Evolutionary conservation across 1,140 invertebrate species (phyloP).

Genomic region (Drosophila nasuta): DNA sequence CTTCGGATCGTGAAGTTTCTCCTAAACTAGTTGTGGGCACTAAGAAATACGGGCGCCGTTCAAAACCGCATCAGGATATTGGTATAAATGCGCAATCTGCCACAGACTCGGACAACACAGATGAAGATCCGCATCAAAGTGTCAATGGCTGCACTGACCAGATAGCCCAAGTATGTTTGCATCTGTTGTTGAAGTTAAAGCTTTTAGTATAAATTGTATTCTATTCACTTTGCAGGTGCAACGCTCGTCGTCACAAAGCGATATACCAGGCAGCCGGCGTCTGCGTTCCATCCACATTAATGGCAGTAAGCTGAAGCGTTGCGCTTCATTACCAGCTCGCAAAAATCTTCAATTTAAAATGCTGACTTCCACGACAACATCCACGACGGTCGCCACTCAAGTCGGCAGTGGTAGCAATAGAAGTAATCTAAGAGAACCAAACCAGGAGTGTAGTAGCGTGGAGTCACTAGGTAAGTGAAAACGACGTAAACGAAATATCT

Average conservation of each 20-base stretch:
- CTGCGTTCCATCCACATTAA: slow-evolving; percentile 77
- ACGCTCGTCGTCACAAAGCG: slow-evolving; percentile 86
- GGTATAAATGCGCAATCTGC: slow-evolving; percentile 65
- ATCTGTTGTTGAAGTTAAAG: not conserved
- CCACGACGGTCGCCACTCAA: slow-evolving; percentile 54
- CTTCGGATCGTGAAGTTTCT: slow-evolving; percentile 89
- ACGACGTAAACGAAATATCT: not conserved
- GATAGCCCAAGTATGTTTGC: slow-evolving; percentile 50
- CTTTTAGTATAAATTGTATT: not conserved
- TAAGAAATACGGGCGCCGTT: slow-evolving; percentile 91
- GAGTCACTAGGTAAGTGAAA: slow-evolving; percentile 81
- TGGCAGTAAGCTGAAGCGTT: slow-evolving; percentile 85
- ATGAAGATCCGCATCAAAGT: slow-evolving; percentile 68
- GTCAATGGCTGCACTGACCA: slow-evolving; percentile 57
- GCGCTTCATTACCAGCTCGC: slow-evolving; percentile 85
- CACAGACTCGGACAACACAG: slow-evolving; percentile 81
- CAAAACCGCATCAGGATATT: slow-evolving; percentile 85
- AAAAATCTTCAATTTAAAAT: slow-evolving; percentile 65
- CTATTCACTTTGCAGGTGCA: slow-evolving; percentile 78
- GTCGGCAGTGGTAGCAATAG: slow-evolving; percentile 28
- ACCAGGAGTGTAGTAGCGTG: slow-evolving; percentile 67
- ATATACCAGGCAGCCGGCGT: slow-evolving; percentile 85
- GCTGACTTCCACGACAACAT: slow-evolving; percentile 32
- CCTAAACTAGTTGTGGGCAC: slow-evolving; percentile 90
- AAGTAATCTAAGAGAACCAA: slow-evolving; percentile 52